Evolutionary conservation across 2,888 invertebrate genomes (phyloP), one percentile per base, ranked within the genome.

Genomic region (Latrodectus elegans): DNA sequence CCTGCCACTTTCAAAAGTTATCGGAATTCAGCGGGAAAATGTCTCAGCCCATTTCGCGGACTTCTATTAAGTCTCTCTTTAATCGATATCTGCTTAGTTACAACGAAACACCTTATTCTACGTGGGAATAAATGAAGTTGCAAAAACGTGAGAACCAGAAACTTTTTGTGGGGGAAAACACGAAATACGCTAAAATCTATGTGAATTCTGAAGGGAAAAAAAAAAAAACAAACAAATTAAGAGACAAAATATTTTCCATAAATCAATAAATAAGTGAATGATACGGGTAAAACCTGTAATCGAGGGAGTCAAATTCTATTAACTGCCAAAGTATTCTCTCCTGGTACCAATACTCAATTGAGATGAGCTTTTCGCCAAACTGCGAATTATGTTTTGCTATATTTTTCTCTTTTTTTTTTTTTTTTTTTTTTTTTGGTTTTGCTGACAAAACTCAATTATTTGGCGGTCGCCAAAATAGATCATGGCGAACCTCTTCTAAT

Each of bases 291-390:
- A 11, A n/a, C 60, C 60, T 38, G n/a, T 67, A 79, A 79, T 38
- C 52, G 22, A 67, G 77, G 12, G 52, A 78, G 79, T 85, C 85
- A 85, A 79, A 85, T 85, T 85, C 85, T 74, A 79, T 85, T 85
- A 82, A 82, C 82, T 53, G 52, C 15, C 38, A 68, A 67, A 52
- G 55, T 68, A 22, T 68, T 82, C 64, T 60, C 26, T 55, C 11
- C 11, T 17, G 55, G 55, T 55, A 55, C 60, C 38, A 60, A 15
- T 64, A 26, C 38, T n/a, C 75, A 64, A 64, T 75, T 49, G 65
- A 14, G 64, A 49, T 49, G 38, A 49, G 14, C 6, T 17, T 8
- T 67, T 22, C 17, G 11, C 17, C 8, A 22, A 82, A 72, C 51
- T 51, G 71, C 49, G 17, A 74, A 78, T 60, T 67, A 51, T 78